Evolutionary conservation across 2,888 invertebrate genomes (phyloP).

Genomic region (Dolichopus griseipennis): DNA sequence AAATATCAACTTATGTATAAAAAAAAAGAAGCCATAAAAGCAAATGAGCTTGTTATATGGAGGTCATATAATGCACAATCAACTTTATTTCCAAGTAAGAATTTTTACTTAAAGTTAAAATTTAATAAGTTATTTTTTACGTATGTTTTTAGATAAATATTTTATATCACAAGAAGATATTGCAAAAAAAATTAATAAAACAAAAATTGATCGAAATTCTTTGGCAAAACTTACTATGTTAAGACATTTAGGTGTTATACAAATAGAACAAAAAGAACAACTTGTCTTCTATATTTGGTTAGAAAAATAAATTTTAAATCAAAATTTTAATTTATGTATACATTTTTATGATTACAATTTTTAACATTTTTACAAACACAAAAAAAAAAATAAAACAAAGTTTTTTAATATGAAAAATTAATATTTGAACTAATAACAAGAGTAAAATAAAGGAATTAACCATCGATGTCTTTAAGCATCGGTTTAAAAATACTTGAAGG

Average conservation of each 20-base stretch:
- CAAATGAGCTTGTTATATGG: slow-evolving; percentile 29
- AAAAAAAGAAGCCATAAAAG: slow-evolving; percentile 25
- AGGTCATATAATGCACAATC: slow-evolving; percentile 29
- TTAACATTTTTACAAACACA: too few relatives aligned
- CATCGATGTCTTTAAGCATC: slow-evolving; percentile 29
- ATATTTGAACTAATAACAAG: not conserved
- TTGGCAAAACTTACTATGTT: slow-evolving; percentile 30
- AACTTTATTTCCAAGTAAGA: slow-evolving; percentile 29
- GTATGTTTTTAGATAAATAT: slow-evolving; percentile 27
- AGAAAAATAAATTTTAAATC: slow-evolving; percentile 14
- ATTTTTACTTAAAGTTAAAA: too few relatives aligned
- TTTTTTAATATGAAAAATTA: too few relatives aligned
- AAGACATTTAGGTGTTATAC: slow-evolving; percentile 29
- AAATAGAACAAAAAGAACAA: slow-evolving; percentile 29
- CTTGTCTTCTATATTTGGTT: slow-evolving; percentile 32
- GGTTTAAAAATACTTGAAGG: slow-evolving; percentile 32
- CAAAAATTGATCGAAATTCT: slow-evolving; percentile 30
- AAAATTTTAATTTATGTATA: too few relatives aligned
- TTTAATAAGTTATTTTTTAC: too few relatives aligned
- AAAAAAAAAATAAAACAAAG: too few relatives aligned
- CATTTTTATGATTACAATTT: too few relatives aligned
- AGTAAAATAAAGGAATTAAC: slow-evolving; percentile 14
- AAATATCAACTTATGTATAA: slow-evolving; percentile 31
- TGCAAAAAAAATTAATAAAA: slow-evolving; percentile 27
- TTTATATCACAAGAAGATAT: slow-evolving; percentile 34